These are phyloP conservation scores for Gallinago nigripennis DNA, from an alignment of 2,797 vertebrate species.

Conservation along the genomic window DNA sequence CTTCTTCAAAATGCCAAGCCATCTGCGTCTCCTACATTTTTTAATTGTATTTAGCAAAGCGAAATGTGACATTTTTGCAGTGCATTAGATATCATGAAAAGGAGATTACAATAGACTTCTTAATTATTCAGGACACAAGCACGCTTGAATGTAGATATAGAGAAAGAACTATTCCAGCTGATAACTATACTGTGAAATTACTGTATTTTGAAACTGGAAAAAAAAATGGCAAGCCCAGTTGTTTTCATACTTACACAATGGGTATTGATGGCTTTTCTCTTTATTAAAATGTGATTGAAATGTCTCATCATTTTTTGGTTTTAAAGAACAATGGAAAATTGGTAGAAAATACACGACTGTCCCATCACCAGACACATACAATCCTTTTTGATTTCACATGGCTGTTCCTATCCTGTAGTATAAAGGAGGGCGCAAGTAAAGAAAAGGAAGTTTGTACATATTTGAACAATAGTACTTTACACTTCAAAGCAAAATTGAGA, in stretches of 20 bases:
- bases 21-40: neutral
- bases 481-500: conserved; percentile 6
- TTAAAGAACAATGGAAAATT: neutral
- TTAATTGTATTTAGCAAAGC: neutral
- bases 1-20: neutral
- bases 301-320: neutral
- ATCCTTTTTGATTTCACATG: neutral
- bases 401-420: neutral
- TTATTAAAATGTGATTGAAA: neutral
- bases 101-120: neutral
- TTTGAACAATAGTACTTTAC: neutral
- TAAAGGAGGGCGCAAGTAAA: neutral
- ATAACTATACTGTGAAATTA: neutral
- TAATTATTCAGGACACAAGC: neutral
- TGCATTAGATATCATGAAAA: neutral
- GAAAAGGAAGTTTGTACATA: neutral
- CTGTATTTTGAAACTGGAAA: neutral
- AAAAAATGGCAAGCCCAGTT: neutral
- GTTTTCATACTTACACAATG: neutral
- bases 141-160: neutral
- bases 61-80: neutral
- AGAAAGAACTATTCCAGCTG: neutral
- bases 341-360: neutral
- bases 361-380: neutral
- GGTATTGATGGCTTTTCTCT: neutral